phyloP scores from a whole-genome alignment of 2,113 vertebrate species.

The Pimephales promelas region DNA sequence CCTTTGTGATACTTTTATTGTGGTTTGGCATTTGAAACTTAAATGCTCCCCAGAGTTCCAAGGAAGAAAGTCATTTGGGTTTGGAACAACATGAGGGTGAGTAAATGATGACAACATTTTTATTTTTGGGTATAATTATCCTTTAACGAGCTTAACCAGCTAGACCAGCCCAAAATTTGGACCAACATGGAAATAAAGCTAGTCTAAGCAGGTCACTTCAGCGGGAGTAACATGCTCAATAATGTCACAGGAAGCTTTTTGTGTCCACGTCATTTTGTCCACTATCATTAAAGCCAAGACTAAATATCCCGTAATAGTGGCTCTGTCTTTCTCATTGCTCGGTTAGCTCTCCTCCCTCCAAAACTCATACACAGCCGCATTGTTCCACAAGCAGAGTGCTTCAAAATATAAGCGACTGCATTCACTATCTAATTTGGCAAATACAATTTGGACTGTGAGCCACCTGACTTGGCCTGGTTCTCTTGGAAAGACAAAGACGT shows the following conservation, averaged over 20 bases:
- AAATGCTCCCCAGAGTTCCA: background rate
- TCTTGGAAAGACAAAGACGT: conserved; percentile 37
- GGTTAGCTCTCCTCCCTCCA: conserved; percentile 44
- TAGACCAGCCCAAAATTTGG: background rate
- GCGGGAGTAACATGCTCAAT: conserved; percentile 3
- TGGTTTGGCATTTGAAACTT: background rate
- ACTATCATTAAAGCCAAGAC: conserved; percentile 22
- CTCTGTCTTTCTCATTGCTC: conserved; percentile 23
- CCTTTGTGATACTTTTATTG: background rate
- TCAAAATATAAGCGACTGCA: conserved; percentile 57
- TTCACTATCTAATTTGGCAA: conserved; percentile 70
- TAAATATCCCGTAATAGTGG: conserved; percentile 20
- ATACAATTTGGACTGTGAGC: conserved; percentile 66
- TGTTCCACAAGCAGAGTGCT: conserved; percentile 56
- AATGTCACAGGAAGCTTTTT: conserved; percentile 16
- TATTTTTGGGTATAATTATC: background rate
- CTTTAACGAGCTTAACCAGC: background rate
- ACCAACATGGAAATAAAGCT: background rate
- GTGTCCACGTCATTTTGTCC: background rate
- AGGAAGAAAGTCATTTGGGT: background rate
- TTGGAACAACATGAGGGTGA: background rate
- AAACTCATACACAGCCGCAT: conserved; percentile 57
- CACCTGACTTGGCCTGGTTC: conserved; percentile 63
- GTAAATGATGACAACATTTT: background rate
- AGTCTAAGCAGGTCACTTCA: background rate